Conservation (phyloP, 2,113 vertebrate species). For the Charina bottae region DNA sequence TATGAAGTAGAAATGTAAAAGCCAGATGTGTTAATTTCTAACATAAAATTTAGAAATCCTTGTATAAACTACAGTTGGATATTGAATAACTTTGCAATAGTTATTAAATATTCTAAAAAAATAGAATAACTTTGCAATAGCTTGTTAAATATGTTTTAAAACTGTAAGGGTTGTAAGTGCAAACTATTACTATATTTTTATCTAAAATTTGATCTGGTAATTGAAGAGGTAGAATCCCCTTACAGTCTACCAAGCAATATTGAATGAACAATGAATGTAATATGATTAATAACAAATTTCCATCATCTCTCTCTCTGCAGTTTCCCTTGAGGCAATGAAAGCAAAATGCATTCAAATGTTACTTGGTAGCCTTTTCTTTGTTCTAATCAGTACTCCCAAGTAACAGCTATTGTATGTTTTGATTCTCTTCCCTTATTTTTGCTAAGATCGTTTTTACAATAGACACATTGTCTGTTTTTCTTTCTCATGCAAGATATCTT, state of each 20-base stretch:
- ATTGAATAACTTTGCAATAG: neutral
- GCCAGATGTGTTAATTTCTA: neutral
- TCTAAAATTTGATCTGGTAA: conserved; percentile 37
- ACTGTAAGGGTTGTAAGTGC: neutral
- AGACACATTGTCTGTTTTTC: conserved; percentile 31
- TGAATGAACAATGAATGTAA: conserved; percentile 59
- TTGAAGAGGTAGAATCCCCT: conserved; percentile 29
- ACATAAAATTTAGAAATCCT: neutral
- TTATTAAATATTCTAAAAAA: neutral
- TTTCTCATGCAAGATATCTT: neutral
- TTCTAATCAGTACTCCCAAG: conserved; percentile 54
- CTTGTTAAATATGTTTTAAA: conserved; percentile 1
- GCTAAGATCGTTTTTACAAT: conserved; percentile 25
- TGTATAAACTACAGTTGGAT: neutral
- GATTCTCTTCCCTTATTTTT: conserved; percentile 53
- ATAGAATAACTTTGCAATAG: neutral
- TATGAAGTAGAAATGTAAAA: conserved; percentile 3
- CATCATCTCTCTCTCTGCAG: conserved; percentile 50
- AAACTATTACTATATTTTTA: neutral
- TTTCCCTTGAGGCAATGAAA: conserved; percentile 49
- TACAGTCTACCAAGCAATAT: conserved; percentile 37
- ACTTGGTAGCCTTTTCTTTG: conserved; percentile 46
- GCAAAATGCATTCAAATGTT: conserved; percentile 55
- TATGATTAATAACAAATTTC: conserved; percentile 63
- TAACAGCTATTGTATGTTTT: conserved; percentile 46